Conservation (phyloP, 2,113 vertebrate species). For the Triplophysa tibetana region DNA sequence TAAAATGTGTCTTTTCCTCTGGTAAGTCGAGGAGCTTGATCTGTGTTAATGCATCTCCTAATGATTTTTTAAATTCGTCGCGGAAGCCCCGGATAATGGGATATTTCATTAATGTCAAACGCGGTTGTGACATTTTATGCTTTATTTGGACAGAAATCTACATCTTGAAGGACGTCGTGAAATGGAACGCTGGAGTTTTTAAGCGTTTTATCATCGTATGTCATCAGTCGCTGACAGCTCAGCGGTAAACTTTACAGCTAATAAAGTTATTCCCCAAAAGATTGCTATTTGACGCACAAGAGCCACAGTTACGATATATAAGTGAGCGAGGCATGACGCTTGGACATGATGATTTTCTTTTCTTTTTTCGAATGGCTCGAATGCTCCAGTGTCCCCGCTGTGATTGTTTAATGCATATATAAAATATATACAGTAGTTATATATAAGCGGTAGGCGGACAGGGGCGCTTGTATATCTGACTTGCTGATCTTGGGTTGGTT, state of each 20-base stretch:
- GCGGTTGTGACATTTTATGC: conserved; percentile 15
- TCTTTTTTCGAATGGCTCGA: neutral
- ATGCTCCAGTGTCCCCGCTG: neutral
- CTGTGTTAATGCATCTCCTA: conserved; percentile 17
- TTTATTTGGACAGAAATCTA: conserved; percentile 10
- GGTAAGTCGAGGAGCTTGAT: conserved; percentile 31
- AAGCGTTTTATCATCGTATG: conserved; percentile 41
- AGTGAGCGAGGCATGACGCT: neutral
- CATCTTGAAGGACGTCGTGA: conserved; percentile 23
- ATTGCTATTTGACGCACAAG: conserved; percentile 41
- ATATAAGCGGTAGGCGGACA: conserved; percentile 15
- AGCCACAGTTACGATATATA: conserved; percentile 26
- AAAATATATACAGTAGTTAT: neutral
- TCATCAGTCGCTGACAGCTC: conserved; percentile 13
- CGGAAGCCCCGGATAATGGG: conserved; percentile 28
- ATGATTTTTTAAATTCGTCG: conserved; percentile 33
- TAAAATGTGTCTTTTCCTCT: conserved; percentile 20
- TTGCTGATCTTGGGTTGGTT: conserved; percentile 68
- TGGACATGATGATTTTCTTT: neutral
- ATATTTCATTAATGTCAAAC: conserved; percentile 38
- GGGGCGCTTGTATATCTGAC: conserved; percentile 57
- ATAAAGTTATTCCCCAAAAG: conserved; percentile 36
- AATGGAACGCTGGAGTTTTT: conserved; percentile 31
- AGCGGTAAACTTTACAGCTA: conserved; percentile 26
- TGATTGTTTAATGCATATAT: neutral